Percentiles rank a stretch among this genome's conserved stretches.
Evolutionary conservation across 1,140 invertebrate genomes (phyloP).

Genomic region (Triops cancriformis): DNA sequence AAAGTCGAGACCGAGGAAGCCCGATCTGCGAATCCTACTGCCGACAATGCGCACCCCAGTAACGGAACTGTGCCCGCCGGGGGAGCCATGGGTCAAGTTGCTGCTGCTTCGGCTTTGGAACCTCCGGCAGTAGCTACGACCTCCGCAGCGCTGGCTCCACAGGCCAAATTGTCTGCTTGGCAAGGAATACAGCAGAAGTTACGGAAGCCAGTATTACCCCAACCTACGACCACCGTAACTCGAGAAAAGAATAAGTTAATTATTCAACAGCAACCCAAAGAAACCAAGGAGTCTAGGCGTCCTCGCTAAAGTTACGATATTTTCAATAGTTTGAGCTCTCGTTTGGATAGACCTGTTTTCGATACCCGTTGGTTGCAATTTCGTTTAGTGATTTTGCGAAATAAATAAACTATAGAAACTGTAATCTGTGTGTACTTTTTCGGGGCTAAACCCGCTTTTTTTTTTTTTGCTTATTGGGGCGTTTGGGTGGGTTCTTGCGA

Average conservation of each 20-base stretch:
- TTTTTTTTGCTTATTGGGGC: too few species aligned
- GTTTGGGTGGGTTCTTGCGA: too few species aligned
- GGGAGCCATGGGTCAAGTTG: constrained; percentile 4
- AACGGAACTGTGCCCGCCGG: constrained; percentile 9
- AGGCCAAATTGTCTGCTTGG: background rate
- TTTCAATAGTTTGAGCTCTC: background rate
- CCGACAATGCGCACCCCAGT: background rate
- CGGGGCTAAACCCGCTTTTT: too few species aligned
- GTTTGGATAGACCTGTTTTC: background rate
- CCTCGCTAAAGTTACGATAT: background rate
- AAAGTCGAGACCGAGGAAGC: background rate
- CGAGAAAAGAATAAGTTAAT: constrained; percentile 29
- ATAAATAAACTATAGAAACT: too few species aligned
- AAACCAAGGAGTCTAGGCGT: background rate
- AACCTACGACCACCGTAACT: constrained; percentile 26
- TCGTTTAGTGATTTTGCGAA: too few species aligned
- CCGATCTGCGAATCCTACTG: background rate
- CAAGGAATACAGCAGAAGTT: constrained; percentile 22
- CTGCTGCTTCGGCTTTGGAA: constrained; percentile 12
- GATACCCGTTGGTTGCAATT: background rate
- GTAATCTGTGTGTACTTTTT: too few species aligned
- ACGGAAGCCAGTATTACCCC: constrained; percentile 2
- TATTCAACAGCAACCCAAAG: constrained; percentile 27
- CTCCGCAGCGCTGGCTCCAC: background rate
- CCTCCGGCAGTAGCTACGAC: constrained; percentile 12